Percentiles rank a stretch among this genome's conserved stretches.
These are phyloP conservation scores for Pseudorasbora parva DNA, from an alignment of 2,113 vertebrate genomes.

Conservation along the genomic window DNA sequence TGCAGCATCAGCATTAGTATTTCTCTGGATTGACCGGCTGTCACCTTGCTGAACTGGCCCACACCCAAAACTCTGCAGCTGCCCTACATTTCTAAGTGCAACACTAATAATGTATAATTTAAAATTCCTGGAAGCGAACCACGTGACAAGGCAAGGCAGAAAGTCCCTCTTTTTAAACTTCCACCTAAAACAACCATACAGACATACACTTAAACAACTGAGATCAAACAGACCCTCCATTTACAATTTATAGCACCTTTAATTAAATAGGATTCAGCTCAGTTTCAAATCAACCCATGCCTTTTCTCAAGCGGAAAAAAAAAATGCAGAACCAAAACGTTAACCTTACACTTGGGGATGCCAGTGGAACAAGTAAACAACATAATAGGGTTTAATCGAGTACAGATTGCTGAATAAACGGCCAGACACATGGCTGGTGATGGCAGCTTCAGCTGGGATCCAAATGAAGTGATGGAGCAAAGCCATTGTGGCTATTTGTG, in stretches of 20 bases:
- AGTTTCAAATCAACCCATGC: background rate
- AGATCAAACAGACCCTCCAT: conserved; percentile 2
- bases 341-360: conserved; percentile 54
- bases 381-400: conserved; percentile 59
- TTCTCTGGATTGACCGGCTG: conserved; percentile 52
- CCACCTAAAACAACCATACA: background rate
- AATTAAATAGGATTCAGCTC: background rate
- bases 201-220: background rate
- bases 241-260: background rate
- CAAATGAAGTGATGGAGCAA: conserved; percentile 54
- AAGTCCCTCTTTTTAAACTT: conserved; percentile 30
- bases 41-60: conserved; percentile 48
- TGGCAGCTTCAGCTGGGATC: conserved; percentile 58
- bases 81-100: conserved; percentile 67
- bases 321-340: conserved; percentile 30
- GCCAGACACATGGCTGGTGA: conserved; percentile 57
- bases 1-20: conserved; percentile 46
- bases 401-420: conserved; percentile 55
- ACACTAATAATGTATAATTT: conserved; percentile 63
- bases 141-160: conserved; percentile 41
- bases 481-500: conserved; percentile 48
- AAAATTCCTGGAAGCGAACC: conserved; percentile 51
- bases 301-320: background rate
- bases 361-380: conserved; percentile 62
- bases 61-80: conserved; percentile 49